phyloP scores from a whole-genome alignment of 2,113 vertebrate species.

The Isichthys henryi region DNA sequence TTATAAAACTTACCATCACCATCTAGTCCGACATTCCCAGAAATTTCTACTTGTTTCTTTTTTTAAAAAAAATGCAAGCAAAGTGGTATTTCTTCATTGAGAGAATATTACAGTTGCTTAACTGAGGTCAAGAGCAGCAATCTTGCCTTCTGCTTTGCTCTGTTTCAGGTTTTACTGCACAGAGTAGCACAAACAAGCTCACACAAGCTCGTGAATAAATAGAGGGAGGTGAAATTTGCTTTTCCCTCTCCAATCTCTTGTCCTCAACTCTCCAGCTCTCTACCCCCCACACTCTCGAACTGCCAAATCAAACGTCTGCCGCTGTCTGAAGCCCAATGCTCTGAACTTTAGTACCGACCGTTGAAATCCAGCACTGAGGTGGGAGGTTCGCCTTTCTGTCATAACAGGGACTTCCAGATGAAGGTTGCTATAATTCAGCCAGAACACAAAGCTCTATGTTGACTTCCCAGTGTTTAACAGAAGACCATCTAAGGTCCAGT shows the following conservation, averaged over 20 bases:
- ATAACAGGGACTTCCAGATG: not conserved
- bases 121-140: not conserved
- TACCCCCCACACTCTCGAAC: conserved; percentile 5
- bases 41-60: not conserved
- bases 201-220: not conserved
- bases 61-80: not conserved
- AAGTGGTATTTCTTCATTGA: not conserved
- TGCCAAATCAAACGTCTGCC: conserved; percentile 37
- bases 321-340: conserved; percentile 38
- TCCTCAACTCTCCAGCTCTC: not conserved
- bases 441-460: not conserved
- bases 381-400: conserved; percentile 29
- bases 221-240: not conserved
- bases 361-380: conserved; percentile 46
- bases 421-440: not conserved
- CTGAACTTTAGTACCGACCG: conserved; percentile 33
- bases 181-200: conserved; percentile 10
- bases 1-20: not conserved
- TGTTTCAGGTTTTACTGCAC: not conserved
- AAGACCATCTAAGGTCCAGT: conserved; percentile 39
- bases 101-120: not conserved
- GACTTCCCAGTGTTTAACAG: conserved; percentile 25
- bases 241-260: conserved; percentile 3
- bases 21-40: not conserved
- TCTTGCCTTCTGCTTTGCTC: not conserved